Conservation (phyloP, 2,113 vertebrate species). For the Budorcas taxicolor region DNA sequence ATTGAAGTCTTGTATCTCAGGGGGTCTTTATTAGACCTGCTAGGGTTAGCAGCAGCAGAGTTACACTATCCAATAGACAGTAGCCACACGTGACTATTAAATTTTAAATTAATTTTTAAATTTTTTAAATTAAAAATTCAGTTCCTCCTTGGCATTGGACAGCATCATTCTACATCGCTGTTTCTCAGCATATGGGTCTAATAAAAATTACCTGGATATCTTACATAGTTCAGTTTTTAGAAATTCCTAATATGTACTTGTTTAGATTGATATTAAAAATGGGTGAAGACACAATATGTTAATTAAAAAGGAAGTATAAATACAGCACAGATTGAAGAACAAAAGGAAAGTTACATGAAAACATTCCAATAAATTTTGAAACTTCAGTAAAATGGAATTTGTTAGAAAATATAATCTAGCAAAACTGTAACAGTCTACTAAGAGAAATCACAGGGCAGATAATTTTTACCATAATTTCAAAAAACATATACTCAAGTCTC, state of each 20-base stretch:
- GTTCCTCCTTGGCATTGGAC: not conserved
- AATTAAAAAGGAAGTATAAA: not conserved
- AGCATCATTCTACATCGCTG: not conserved
- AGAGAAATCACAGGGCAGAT: not conserved
- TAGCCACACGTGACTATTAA: not conserved
- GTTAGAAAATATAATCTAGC: not conserved
- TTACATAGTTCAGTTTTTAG: not conserved
- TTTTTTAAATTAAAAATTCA: not conserved
- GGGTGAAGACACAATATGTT: not conserved
- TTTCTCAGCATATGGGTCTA: not conserved
- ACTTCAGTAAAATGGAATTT: not conserved
- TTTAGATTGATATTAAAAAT: not conserved
- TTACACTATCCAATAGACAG: not conserved
- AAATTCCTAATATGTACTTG: not conserved
- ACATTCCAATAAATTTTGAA: not conserved
- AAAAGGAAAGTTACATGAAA: not conserved
- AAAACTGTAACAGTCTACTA: not conserved
- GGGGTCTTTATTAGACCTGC: not conserved
- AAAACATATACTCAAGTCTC: conserved; percentile 3
- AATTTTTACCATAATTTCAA: not conserved
- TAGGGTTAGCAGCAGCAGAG: not conserved
- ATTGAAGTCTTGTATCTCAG: not conserved
- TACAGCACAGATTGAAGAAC: not conserved
- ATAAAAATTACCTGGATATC: not conserved
- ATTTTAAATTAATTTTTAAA: not conserved